Evolutionary conservation across 2,888 invertebrate species (phyloP).

Genomic region (Caradrina clavipalpis): DNA sequence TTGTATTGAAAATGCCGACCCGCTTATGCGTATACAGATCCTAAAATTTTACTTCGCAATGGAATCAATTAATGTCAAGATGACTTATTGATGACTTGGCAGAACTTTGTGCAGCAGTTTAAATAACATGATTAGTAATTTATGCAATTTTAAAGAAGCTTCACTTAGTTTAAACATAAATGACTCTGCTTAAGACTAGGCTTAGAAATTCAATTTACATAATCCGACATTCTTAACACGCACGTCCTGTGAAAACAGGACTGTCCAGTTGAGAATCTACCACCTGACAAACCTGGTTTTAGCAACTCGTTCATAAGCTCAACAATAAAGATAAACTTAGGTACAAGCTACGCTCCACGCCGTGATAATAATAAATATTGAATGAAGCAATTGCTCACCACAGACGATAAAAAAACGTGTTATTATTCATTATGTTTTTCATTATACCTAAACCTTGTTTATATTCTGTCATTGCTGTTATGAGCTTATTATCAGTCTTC

Average conservation of each 20-base stretch:
- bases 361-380: conserved; percentile 47
- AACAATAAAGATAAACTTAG: conserved; percentile 23
- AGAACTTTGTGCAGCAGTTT: background rate
- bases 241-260: conserved; percentile 31
- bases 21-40: too few species aligned
- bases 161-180: conserved; percentile 1
- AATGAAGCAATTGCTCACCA: conserved; percentile 54
- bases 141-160: background rate
- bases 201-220: conserved; percentile 23
- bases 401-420: conserved; percentile 46
- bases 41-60: background rate
- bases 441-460: conserved; percentile 39
- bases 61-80: background rate
- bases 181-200: background rate
- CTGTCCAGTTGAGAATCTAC: conserved; percentile 20
- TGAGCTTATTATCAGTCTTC: conserved; percentile 35
- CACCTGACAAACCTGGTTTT: conserved; percentile 44
- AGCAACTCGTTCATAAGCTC: conserved; percentile 9
- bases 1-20: too few species aligned
- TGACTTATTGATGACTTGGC: background rate
- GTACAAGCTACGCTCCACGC: conserved; percentile 9
- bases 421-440: conserved; percentile 48
- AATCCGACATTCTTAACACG: conserved; percentile 17
- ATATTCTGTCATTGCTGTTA: conserved; percentile 29
- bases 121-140: background rate